Base-by-base conservation (phyloP, 2,113 vertebrate genomes). In the Chunga burmeisteri region DNA sequence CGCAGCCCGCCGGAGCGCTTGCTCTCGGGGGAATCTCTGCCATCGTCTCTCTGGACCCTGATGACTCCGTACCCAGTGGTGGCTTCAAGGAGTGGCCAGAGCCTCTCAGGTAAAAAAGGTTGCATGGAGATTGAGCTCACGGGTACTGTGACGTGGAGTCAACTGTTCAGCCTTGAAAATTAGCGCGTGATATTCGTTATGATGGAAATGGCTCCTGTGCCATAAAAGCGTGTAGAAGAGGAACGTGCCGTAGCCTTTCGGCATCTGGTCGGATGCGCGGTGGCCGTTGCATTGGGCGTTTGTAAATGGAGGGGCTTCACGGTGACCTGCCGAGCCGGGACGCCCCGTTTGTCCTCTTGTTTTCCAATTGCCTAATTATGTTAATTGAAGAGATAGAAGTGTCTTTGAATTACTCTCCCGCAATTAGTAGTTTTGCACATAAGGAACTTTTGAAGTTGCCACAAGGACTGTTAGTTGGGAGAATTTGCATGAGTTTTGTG, bases 151-250 rank as follows among this genome's bases (percentile, higher is more conserved):
- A 10, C 1, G 1, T 10, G 40, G n/a, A 55, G 40, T 49, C 65
- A 21, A 27, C 44, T 21, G 49, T 36, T 32, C 9, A 68, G n/a
- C 74, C 30, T 27, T 50, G 83, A 25, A 56, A 42, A 36, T 16
- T 0, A 40, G 16, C 0, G 10, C 0, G 1, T 27, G 29, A 34
- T 25, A 6, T 7, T 16, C 15, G 11, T 53, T 25, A 5, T 0
- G 8, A 26, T 47, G 42, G 11, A 32, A 32, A 25, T 21, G 2
- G 11, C n/a, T 70, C 32, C 16, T 32, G 1, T 36, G 59, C 15
- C 36, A 36, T 32, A 9, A 18, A 29, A 61, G 21, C 11, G 2
- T 18, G 15, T 20, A 5, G n/a, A 9, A 10, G 18, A 13, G 56
- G 25, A 22, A 12, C 0, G 2, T 8, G 47, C 15, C 1, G 4